A percentile compares a stretch with the other conserved stretches of the same genome.
Evolutionary conservation across 2,888 invertebrate species (phyloP).

Genomic region (Erynnis tages): DNA sequence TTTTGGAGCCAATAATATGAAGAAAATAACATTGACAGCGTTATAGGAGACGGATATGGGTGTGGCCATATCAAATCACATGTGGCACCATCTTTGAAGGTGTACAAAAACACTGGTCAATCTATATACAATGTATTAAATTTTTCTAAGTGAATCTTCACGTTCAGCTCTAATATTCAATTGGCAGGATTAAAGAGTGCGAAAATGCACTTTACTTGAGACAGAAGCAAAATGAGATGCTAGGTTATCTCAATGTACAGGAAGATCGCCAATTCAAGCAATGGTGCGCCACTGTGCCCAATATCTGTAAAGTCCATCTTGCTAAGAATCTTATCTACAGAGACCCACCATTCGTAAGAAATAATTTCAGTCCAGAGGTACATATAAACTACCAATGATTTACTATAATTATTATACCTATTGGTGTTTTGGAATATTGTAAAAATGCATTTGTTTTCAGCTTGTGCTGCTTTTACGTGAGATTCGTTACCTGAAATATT

Average conservation of each 20-base stretch:
- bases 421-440: too few species aligned
- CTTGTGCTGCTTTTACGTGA: constrained; percentile 89
- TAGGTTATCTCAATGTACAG: constrained; percentile 82
- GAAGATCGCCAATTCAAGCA: constrained; percentile 83
- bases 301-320: constrained; percentile 83
- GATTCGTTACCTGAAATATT: constrained; percentile 88
- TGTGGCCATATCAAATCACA: too few species aligned
- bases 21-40: too few species aligned
- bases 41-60: too few species aligned
- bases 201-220: constrained; percentile 79
- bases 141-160: too few species aligned
- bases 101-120: too few species aligned
- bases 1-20: too few species aligned
- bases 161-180: too few species aligned
- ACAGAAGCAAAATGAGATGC: constrained; percentile 85
- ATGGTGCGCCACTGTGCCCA: constrained; percentile 86
- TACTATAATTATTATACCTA: too few species aligned
- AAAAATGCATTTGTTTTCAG: constrained; percentile 53
- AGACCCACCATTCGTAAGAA: constrained; percentile 76
- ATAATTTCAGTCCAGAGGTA: constrained; percentile 86
- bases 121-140: too few species aligned
- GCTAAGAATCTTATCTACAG: constrained; percentile 83
- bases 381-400: constrained; percentile 12
- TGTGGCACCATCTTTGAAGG: too few species aligned
- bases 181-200: constrained; percentile 76